Evolutionary conservation across 2,888 invertebrate genomes (phyloP).

Genomic region (Aspidapion aeneum): DNA sequence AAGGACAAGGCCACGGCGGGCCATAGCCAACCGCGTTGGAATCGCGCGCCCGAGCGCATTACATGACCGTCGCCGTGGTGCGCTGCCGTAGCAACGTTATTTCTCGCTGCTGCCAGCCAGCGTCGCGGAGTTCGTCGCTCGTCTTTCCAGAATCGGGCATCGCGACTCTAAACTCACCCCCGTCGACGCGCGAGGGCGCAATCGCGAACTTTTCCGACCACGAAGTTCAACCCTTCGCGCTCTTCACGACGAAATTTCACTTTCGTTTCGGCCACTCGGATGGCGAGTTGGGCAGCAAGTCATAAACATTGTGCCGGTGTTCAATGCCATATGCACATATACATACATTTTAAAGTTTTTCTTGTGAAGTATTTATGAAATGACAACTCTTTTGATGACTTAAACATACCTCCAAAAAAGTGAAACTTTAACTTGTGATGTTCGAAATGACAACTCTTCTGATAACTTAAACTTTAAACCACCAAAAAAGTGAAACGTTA

Average conservation of each 20-base stretch:
- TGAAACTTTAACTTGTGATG: no score
- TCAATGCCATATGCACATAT: background rate
- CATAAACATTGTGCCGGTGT: background rate
- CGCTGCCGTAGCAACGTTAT: no score
- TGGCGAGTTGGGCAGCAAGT: background rate
- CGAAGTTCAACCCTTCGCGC: constrained; percentile 2
- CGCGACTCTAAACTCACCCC: background rate
- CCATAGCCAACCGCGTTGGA: constrained; percentile 17
- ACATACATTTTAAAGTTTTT: background rate
- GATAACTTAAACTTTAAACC: background rate
- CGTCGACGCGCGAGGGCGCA: constrained; percentile 23
- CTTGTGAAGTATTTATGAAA: background rate
- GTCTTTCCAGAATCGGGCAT: background rate
- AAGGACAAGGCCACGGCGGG: constrained; percentile 58
- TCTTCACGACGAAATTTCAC: constrained; percentile 6
- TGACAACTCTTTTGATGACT: background rate
- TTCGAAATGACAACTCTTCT: background rate
- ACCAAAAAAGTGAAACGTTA: background rate
- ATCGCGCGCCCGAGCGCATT: background rate
- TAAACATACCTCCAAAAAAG: background rate
- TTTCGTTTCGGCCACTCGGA: constrained; percentile 6
- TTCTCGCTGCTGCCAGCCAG: background rate
- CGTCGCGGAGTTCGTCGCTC: constrained; percentile 20
- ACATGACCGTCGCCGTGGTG: no score
- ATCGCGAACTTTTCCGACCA: constrained; percentile 20